These are phyloP conservation scores for Aeoliscus strigatus DNA, from an alignment of 2,797 vertebrate species.

Conservation along the genomic window DNA sequence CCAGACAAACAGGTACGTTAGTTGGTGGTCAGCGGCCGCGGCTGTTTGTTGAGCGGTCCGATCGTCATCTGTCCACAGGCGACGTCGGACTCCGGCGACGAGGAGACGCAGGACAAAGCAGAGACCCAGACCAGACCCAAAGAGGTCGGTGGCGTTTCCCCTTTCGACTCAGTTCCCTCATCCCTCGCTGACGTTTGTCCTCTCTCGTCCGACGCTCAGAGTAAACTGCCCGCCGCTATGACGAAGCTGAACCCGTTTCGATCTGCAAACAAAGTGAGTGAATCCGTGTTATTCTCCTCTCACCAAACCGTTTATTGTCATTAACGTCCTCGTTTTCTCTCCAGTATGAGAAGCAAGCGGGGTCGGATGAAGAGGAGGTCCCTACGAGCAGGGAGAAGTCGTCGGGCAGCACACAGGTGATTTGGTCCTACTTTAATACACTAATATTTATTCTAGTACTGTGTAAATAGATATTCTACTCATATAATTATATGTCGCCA, in stretches of 20 bases:
- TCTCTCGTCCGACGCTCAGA: constrained; percentile 29
- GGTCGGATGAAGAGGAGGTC: constrained; percentile 39
- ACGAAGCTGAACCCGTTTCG: constrained; percentile 55
- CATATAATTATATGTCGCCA: no score
- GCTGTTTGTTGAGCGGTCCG: neutral
- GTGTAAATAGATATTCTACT: no score
- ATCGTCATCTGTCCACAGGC: constrained; percentile 42
- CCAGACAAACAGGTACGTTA: constrained; percentile 41
- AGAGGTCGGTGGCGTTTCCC: constrained; percentile 37
- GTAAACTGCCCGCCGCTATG: constrained; percentile 43
- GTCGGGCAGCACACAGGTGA: constrained; percentile 49
- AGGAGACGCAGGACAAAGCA: constrained; percentile 28
- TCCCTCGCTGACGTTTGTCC: neutral
- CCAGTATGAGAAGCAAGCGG: constrained; percentile 28
- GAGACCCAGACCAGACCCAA: constrained; percentile 38
- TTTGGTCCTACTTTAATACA: constrained; percentile 4
- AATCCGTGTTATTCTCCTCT: no score
- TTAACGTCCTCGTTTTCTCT: constrained; percentile 1
- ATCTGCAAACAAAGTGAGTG: constrained; percentile 45
- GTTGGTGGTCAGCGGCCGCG: no score
- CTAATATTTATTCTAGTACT: no score
- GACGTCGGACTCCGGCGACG: constrained; percentile 28
- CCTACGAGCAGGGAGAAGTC: constrained; percentile 25
- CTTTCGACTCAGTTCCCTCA: neutral
- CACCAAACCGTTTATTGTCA: no score